A percentile compares a stretch with the other conserved stretches of the same genome.
These are phyloP conservation scores for Phytoseiulus persimilis DNA, from an alignment of 2,888 invertebrate genomes.

Conservation along the genomic window DNA sequence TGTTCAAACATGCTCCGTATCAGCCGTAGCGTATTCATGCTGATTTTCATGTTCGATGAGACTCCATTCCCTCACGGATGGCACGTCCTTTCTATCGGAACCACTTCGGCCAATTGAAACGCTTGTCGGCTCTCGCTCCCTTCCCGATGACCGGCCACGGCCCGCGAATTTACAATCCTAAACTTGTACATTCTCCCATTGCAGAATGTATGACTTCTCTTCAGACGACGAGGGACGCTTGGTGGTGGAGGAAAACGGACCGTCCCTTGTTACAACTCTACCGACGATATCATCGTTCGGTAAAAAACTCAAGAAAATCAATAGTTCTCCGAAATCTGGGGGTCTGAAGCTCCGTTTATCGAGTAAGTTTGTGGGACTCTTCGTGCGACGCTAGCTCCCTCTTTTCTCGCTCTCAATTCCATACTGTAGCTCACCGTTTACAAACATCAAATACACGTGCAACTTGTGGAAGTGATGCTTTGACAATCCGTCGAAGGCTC, in stretches of 20 bases:
- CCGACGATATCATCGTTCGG: conserved; percentile 25
- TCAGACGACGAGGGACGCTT: conserved; percentile 20
- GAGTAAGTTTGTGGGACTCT: neutral
- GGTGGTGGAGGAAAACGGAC: neutral
- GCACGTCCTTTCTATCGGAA: no score
- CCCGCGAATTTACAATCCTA: neutral
- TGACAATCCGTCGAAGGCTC: no score
- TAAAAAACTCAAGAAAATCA: conserved; percentile 19
- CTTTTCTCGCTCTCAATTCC: neutral
- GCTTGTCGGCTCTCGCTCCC: no score
- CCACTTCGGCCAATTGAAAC: no score
- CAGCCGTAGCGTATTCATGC: no score
- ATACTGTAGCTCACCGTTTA: no score
- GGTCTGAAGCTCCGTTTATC: conserved; percentile 26
- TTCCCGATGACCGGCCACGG: neutral
- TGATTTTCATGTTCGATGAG: no score
- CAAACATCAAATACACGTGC: no score
- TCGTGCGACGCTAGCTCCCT: neutral
- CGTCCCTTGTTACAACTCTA: neutral
- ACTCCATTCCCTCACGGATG: no score
- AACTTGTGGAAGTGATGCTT: no score
- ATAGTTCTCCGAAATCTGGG: neutral
- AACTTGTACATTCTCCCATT: neutral
- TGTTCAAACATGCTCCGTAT: no score
- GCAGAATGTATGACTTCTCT: conserved; percentile 32